phyloP scores from a whole-genome alignment of 2,113 vertebrate genomes.

The Hemibates koningsi region DNA sequence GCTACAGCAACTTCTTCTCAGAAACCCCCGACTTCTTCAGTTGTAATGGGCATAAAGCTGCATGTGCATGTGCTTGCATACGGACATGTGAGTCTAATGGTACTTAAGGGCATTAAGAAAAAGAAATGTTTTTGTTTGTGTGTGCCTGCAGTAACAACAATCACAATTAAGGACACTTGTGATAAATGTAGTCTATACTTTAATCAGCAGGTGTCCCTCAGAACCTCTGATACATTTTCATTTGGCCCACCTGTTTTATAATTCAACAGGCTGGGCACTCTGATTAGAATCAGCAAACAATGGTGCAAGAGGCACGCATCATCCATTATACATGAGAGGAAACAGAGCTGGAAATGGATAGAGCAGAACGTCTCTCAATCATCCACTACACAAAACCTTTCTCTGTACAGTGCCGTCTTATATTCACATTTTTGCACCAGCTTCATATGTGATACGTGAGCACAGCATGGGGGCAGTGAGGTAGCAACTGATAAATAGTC shows the following conservation, averaged over 20 bases:
- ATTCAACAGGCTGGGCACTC: slow-evolving; percentile 48
- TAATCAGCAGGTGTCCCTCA: slow-evolving; percentile 50
- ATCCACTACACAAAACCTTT: slow-evolving; percentile 9
- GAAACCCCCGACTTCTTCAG: neutral
- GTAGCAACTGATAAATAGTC: neutral
- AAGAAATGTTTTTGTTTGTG: neutral
- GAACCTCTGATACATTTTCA: slow-evolving; percentile 28
- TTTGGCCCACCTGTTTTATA: slow-evolving; percentile 41
- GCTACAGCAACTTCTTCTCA: neutral
- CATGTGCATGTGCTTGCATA: neutral
- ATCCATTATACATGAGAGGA: slow-evolving; percentile 64
- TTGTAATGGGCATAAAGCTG: neutral
- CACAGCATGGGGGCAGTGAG: neutral
- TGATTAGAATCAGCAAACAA: slow-evolving; percentile 60
- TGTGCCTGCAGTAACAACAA: neutral
- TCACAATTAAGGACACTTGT: neutral
- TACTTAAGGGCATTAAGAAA: neutral
- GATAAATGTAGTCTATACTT: slow-evolving; percentile 1
- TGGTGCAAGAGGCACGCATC: slow-evolving; percentile 33
- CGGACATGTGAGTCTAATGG: neutral
- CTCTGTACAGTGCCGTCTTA: neutral
- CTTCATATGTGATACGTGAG: neutral
- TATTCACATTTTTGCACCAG: neutral
- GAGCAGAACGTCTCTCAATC: slow-evolving; percentile 13
- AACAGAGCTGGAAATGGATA: slow-evolving; percentile 22